Evolutionary conservation across 1,140 invertebrate species (phyloP).

Genomic region (Listronotus bonariensis): DNA sequence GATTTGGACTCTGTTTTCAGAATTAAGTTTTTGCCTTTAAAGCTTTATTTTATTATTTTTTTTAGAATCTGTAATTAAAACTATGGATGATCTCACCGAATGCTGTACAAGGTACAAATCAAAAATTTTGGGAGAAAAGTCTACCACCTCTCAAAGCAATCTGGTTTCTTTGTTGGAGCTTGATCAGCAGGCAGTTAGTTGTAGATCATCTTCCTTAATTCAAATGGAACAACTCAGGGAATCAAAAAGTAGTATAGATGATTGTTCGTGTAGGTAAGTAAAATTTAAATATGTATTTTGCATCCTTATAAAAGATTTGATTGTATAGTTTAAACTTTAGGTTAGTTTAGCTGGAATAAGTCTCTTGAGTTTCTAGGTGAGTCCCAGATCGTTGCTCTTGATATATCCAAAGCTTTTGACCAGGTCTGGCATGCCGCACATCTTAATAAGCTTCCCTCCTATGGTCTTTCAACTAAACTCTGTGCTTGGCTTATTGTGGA

Average conservation of each 20-base stretch:
- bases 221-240: constrained; percentile 21
- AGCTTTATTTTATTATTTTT: background rate
- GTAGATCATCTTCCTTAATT: constrained; percentile 18
- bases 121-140: constrained; percentile 12
- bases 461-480: too few species aligned
- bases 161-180: constrained; percentile 26
- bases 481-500: too few species aligned
- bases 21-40: too few species aligned
- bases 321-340: background rate
- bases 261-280: constrained; percentile 27
- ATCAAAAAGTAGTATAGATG: constrained; percentile 21
- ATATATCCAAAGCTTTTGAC: too few species aligned
- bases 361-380: too few species aligned
- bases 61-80: constrained; percentile 30
- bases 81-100: constrained; percentile 29
- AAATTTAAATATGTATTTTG: background rate
- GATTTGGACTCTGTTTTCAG: too few species aligned
- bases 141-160: constrained; percentile 8
- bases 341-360: too few species aligned
- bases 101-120: constrained; percentile 20
- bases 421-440: too few species aligned
- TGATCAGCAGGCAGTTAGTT: constrained; percentile 15
- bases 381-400: too few species aligned
- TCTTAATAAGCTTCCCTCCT: too few species aligned
- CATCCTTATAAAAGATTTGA: background rate